Base-by-base conservation (phyloP, 2,888 invertebrate genomes). In the Crioceris asparagi region DNA sequence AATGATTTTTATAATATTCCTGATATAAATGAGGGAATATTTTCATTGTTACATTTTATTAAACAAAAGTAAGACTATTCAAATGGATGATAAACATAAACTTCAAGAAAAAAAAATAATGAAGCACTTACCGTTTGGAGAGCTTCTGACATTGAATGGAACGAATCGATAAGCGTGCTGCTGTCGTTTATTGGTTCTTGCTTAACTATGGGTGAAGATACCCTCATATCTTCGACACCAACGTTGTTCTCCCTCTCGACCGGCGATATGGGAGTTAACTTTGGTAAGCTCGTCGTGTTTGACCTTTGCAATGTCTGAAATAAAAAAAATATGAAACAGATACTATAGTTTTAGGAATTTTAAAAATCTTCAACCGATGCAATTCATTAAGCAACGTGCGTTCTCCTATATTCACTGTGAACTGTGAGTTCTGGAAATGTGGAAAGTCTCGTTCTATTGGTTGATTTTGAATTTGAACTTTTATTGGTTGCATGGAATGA, bases 261-360 rank as follows among this genome's bases (percentile, higher is more conserved):
- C 52, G 67, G 66, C 54, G 67, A 63, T 55, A 74, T 70, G 57
- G 75, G 71, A 65, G 74, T 75, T 62, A 73, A 66, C 68, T 77
- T 77, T 70, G 75, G 74, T 66, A 72, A 62, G 53, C 54, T 57
- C 36, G 69, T 32, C 35, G 69, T 31, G 23, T 44, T 75, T 75
- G 69, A 43, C 39, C 44, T 40, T 44, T 45, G 47, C 42, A 44
- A 40, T 41, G 47, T 45, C 47, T 47, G 40, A 34, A 42, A 41
- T 23, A 36, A 19, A 38, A 21, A 11, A 18, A 11, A 32, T 32
- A 6, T 25, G 12, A 11, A 25, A 12, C 12, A 25, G 6, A n/a
- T n/a, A n/a, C n/a, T n/a, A n/a, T n/a, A n/a, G n/a, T n/a, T n/a
- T n/a, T n/a, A n/a, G n/a, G n/a, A n/a, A n/a, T n/a, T n/a, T n/a